Base-by-base conservation (phyloP, 2,113 vertebrate species). In the Cinclus cinclus region DNA sequence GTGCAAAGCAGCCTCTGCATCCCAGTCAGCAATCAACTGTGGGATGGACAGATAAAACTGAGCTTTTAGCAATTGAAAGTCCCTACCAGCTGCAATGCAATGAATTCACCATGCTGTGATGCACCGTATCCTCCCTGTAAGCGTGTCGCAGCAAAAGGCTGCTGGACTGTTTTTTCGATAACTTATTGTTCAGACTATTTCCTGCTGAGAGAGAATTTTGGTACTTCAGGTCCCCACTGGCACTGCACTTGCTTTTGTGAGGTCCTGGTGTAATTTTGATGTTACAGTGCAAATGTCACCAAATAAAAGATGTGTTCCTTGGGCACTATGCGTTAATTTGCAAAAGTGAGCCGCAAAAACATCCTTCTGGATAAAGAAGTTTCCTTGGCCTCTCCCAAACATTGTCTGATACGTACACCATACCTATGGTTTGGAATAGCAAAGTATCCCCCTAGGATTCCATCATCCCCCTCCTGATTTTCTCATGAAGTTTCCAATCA, bases 161-260 rank as follows among this genome's bases (percentile, higher is more conserved):
- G 63, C 35, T 82, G 15, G 31, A 3, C 41, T 60, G 24, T 0
- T 37, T 64, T 37, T 64, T 35, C 37, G 60, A 8, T 10, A 27
- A 5, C 1, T 58, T 56, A 10, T 69, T 68, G 8, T 68, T 65
- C 46, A 24, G 56, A 11, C 2, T 22, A 5, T 31, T 55, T 30
- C n/a, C 5, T 15, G 9, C 56, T 44, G 16, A 69, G 24, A 13
- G 41, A 41, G 12, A 62, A 58, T 90, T 85, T 69, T 58, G n/a
- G 31, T 2, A 3, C 42, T 70, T 62, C 50, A 52, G 28, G 15
- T 76, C 41, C 3, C 11, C 15, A 0, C 1, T 0, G 1, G 46
- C 0, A 0, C 15, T 49, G 37, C 1, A 1, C 47, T 47, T 89
- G 30, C 3, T 7, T 68, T 67, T 90, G 11, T 11, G 8, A 42